phyloP scores from a whole-genome alignment of 2,888 invertebrate species.

The Adineta ricciae region DNA sequence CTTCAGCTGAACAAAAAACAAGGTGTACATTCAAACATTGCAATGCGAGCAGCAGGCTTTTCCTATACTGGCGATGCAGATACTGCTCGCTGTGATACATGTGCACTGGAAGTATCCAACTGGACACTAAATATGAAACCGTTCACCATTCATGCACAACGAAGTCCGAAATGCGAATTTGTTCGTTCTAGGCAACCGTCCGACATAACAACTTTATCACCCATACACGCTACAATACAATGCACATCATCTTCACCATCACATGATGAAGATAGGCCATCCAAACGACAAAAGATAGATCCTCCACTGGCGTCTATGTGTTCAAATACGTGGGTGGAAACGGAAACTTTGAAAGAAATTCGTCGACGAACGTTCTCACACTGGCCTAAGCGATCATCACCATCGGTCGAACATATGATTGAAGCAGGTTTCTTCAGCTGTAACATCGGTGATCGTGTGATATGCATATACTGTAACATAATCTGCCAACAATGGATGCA shows the following conservation, averaged over 20 bases:
- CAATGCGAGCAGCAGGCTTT: neutral
- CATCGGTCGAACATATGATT: neutral
- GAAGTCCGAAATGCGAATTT: neutral
- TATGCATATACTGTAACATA: neutral
- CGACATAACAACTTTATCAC: neutral
- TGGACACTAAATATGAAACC: neutral
- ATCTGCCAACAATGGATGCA: neutral
- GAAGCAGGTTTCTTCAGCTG: neutral
- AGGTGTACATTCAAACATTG: neutral
- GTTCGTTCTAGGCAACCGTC: neutral
- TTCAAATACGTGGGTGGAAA: neutral
- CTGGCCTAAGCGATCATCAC: neutral
- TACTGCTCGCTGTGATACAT: neutral
- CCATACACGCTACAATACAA: too few relatives aligned
- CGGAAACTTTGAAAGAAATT: neutral
- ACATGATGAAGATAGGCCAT: too few relatives aligned
- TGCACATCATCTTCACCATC: too few relatives aligned
- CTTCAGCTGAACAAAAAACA: neutral
- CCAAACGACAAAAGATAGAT: neutral
- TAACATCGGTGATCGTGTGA: neutral
- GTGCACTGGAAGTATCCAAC: neutral
- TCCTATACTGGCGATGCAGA: neutral
- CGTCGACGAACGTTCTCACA: neutral
- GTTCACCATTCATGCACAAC: neutral
- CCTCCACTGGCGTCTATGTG: fast-evolving